These are phyloP conservation scores for Dendrolimus houi DNA, from an alignment of 2,888 invertebrate species.

Conservation along the genomic window DNA sequence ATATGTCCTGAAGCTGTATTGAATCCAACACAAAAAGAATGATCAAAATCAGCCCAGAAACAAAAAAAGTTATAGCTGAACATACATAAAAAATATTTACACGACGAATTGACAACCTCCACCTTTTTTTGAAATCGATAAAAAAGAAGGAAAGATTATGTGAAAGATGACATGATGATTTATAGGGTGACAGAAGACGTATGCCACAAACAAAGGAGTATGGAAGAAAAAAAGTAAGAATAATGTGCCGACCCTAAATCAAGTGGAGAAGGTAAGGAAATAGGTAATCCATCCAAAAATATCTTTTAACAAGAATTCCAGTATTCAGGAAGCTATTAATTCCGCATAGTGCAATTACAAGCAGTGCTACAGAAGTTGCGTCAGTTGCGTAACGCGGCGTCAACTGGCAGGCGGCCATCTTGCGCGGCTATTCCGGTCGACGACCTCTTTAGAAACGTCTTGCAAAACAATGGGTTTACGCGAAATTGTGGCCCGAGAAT, in stretches of 20 bases:
- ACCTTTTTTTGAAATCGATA: background rate
- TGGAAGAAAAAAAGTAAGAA: background rate
- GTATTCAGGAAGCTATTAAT: background rate
- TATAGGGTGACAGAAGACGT: background rate
- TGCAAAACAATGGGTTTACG: background rate
- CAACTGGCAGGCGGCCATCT: conserved; percentile 35
- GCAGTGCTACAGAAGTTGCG: background rate
- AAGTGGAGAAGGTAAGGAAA: background rate
- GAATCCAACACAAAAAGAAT: too few relatives aligned
- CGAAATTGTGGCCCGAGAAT: background rate
- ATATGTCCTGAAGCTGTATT: too few relatives aligned
- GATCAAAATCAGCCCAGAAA: too few relatives aligned
- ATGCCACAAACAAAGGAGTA: background rate
- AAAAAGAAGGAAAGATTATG: background rate
- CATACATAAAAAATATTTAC: too few relatives aligned
- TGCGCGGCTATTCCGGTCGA: conserved; percentile 35
- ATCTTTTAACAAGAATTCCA: background rate
- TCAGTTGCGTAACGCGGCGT: background rate
- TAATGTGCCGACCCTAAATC: background rate
- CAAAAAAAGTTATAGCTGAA: too few relatives aligned
- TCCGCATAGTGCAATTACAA: background rate
- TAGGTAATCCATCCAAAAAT: background rate
- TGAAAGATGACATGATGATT: background rate
- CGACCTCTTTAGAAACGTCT: conserved; percentile 28
- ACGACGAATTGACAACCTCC: too few relatives aligned